Conservation (phyloP, 2,888 invertebrate genomes). For the Augochlorella aurata region DNA sequence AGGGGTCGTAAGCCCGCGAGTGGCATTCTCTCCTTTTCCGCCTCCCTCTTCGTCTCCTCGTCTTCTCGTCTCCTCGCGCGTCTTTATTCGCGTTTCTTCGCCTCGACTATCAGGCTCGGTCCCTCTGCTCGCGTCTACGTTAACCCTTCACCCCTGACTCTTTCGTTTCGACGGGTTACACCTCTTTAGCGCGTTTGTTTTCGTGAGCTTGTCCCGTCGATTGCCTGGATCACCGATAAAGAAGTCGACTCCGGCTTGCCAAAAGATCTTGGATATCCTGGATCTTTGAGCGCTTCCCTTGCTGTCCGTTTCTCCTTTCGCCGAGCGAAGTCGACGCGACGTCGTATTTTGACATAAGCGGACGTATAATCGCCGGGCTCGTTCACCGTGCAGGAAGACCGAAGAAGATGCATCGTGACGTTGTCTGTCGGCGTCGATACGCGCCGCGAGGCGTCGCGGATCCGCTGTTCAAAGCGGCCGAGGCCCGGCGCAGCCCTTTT, state of each 20-base stretch:
- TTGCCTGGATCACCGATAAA: not conserved
- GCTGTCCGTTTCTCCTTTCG: not conserved
- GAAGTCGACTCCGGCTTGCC: not conserved
- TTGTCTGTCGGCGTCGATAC: conserved; percentile 77
- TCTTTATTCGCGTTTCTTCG: conserved; percentile 53
- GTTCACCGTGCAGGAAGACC: conserved; percentile 46
- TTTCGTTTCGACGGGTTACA: conserved; percentile 19
- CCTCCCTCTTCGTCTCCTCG: conserved; percentile 39
- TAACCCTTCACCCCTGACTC: conserved; percentile 30
- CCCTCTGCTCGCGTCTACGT: conserved; percentile 31
- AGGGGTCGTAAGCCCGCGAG: conserved; percentile 64
- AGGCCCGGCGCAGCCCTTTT: conserved; percentile 37
- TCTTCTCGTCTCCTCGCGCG: conserved; percentile 34
- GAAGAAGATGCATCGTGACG: conserved; percentile 66
- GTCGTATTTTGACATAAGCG: conserved; percentile 67
- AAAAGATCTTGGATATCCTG: too few relatives aligned
- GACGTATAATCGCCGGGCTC: conserved; percentile 16
- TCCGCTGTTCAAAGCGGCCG: conserved; percentile 65
- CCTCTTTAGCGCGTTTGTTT: conserved; percentile 5
- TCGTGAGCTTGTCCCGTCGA: not conserved
- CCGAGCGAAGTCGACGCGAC: conserved; percentile 6
- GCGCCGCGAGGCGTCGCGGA: conserved; percentile 77
- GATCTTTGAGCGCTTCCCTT: not conserved
- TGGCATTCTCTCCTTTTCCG: conserved; percentile 55
- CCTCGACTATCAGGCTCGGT: not conserved